Conservation (phyloP, 2,888 invertebrate genomes). For the Imbricaverruca yamaguchii region DNA sequence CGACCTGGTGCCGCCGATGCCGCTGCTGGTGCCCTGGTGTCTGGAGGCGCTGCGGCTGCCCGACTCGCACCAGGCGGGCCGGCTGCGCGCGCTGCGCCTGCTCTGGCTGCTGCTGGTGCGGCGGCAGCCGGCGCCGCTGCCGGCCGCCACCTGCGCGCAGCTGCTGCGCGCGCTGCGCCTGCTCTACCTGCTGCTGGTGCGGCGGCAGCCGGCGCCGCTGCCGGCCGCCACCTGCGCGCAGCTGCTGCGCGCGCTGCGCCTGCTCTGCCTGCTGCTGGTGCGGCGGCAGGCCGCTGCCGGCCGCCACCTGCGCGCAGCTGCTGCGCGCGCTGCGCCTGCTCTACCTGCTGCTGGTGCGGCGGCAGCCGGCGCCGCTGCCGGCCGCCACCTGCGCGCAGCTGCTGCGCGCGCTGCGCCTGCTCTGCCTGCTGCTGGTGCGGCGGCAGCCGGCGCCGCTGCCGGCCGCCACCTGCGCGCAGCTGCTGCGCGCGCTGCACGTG, state of each 20-base stretch:
- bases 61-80: slow-evolving; percentile 64
- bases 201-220: too few relatives aligned
- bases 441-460: slow-evolving; percentile 49
- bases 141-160: slow-evolving; percentile 66
- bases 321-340: too few relatives aligned
- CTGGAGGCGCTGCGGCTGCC: slow-evolving; percentile 64
- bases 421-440: slow-evolving; percentile 71
- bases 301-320: too few relatives aligned
- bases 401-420: slow-evolving; percentile 74
- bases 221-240: too few relatives aligned
- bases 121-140: slow-evolving; percentile 47
- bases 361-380: too few relatives aligned
- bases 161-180: slow-evolving; percentile 83
- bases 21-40: slow-evolving; percentile 88
- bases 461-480: slow-evolving; percentile 67
- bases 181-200: too few relatives aligned
- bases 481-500: slow-evolving; percentile 75
- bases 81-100: slow-evolving; percentile 74
- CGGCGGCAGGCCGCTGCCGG: too few relatives aligned
- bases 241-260: too few relatives aligned
- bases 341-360: too few relatives aligned
- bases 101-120: slow-evolving; percentile 72
- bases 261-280: too few relatives aligned
- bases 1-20: slow-evolving; percentile 71
- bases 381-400: too few relatives aligned